Conservation (phyloP, 1,140 invertebrate genomes). For the Leptopilina clavipes region DNA sequence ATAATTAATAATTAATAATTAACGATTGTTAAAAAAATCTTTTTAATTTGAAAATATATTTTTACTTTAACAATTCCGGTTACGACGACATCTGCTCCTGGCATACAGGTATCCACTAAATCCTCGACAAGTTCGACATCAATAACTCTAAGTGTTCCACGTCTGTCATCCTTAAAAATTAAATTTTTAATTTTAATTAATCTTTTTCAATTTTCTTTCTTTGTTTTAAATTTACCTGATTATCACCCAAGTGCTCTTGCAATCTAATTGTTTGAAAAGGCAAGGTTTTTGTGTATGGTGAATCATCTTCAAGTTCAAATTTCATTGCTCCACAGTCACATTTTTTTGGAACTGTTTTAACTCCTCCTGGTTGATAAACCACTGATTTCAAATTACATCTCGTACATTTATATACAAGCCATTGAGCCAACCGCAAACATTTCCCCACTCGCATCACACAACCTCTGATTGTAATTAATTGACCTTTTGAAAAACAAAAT, state of each 20-base stretch:
- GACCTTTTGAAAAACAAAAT: constrained; percentile 75
- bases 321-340: constrained; percentile 82
- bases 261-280: constrained; percentile 88
- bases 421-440: constrained; percentile 83
- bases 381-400: constrained; percentile 62
- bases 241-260: constrained; percentile 82
- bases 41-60: too few species aligned
- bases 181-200: constrained; percentile 28
- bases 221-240: constrained; percentile 72
- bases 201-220: constrained; percentile 12
- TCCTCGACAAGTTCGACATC: constrained; percentile 92
- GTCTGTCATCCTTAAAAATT: constrained; percentile 78
- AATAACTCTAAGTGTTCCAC: constrained; percentile 88
- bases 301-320: constrained; percentile 82
- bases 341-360: constrained; percentile 69
- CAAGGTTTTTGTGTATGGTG: constrained; percentile 82
- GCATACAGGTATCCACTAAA: constrained; percentile 89
- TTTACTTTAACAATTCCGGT: constrained; percentile 85
- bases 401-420: constrained; percentile 85
- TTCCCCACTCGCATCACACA: constrained; percentile 90
- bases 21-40: too few species aligned
- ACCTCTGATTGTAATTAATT: constrained; percentile 88
- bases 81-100: constrained; percentile 91
- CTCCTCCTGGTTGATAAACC: constrained; percentile 64
- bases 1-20: constrained; percentile 3